Base-by-base conservation (phyloP, 2,113 vertebrate species). In the Clarias batrachus region DNA sequence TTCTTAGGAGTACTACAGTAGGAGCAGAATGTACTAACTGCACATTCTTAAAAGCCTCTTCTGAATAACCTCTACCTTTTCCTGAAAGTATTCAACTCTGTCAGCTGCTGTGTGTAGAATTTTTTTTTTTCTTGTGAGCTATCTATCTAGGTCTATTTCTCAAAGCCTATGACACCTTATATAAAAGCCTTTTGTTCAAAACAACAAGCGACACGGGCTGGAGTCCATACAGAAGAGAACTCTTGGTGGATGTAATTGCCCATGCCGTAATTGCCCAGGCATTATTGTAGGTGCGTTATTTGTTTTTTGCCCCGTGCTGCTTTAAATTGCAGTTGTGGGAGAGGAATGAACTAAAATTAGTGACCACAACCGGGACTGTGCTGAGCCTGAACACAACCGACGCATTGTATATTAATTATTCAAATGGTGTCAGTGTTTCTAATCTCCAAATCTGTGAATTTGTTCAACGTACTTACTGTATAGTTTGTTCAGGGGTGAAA, bases 291-390 rank as follows among this genome's bases (percentile, higher is more conserved):
- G 66, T 30, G 17, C 19, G 41, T 27, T 81, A 13, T 65, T 14
- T 17, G 48, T 48, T 48, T 68, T 59, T 71, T 62, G 56, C 66
- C 85, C 57, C 66, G 74, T 63, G 79, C 25, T 86, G 79, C 68
- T 62, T 25, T 82, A 86, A 48, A 86, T 74, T 54, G 56, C 12
- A 74, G 85, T 11, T 2, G 13, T 63, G n/a, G 57, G 54, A 19
- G 41, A 62, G 48, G 73, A 81, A n/a, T 54, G 23, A 65, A 59
- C 16, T 7, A 10, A 73, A 62, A 71, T 8, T 9, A 60, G 57
- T 80, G 56, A 68, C 62, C 63, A 21, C 30, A 17, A 57, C 25
- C 23, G n/a, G 11, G 52, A 16, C 33, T 59, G 3, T 30, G 8
- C 19, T 4, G 41, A 30, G 14, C 59, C n/a, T 68, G 57, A 19